Conservation (phyloP, 2,113 vertebrate species). For the Parus major region DNA sequence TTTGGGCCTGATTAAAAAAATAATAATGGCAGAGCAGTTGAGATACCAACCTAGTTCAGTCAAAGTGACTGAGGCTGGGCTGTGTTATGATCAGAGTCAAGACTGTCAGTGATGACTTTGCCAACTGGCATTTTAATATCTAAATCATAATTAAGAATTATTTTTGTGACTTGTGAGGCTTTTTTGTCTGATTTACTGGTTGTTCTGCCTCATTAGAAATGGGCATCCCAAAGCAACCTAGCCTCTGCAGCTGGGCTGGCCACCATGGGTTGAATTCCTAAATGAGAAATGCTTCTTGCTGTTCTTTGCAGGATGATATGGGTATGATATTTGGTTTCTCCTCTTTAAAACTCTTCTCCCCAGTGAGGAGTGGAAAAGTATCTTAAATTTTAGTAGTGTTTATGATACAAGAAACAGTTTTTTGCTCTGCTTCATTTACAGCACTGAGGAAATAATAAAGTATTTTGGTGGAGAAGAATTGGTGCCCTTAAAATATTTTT, state of each 20-base stretch:
- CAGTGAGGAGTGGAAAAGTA: neutral
- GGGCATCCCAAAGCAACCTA: neutral
- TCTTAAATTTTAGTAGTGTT: neutral
- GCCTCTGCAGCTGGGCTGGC: neutral
- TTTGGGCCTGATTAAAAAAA: slow-evolving; percentile 40
- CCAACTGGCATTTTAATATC: neutral
- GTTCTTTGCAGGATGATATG: fast-evolving
- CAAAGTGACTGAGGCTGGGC: neutral
- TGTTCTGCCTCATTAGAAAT: neutral
- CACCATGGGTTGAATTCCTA: neutral
- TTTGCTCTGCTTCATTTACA: neutral
- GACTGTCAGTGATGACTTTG: neutral
- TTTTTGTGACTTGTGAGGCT: neutral
- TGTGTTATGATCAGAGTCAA: neutral
- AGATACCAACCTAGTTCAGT: neutral
- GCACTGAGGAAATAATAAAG: neutral
- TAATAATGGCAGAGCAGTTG: neutral
- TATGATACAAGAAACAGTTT: neutral
- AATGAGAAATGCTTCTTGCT: neutral
- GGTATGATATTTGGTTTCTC: neutral
- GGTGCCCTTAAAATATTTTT: neutral
- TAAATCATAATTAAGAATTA: neutral
- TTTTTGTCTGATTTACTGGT: neutral
- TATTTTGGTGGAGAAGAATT: neutral
- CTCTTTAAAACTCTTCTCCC: neutral